Conservation (phyloP, 2,888 invertebrate genomes). For the Stenotaenia linearis region DNA sequence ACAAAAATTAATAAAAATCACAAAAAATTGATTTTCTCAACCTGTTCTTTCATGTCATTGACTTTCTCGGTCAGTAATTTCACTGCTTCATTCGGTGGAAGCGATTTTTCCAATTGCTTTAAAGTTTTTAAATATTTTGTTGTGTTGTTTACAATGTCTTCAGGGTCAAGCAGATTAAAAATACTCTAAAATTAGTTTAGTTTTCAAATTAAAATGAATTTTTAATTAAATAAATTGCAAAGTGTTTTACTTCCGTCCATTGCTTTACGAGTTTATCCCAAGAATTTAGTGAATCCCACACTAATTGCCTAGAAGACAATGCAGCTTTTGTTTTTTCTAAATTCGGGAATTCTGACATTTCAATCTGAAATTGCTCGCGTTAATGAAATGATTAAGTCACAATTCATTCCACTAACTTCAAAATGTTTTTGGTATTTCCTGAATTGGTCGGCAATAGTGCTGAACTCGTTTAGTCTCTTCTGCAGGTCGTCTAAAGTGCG, state of each 20-base stretch:
- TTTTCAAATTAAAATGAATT: neutral
- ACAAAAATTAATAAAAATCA: no score
- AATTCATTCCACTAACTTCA: constrained; percentile 54
- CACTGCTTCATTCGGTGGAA: constrained; percentile 73
- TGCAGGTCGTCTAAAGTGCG: constrained; percentile 60
- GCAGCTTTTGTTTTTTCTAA: constrained; percentile 73
- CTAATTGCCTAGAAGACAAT: constrained; percentile 67
- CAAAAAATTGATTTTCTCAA: constrained; percentile 42
- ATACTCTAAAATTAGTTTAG: constrained; percentile 46
- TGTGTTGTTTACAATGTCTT: constrained; percentile 62
- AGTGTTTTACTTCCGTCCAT: constrained; percentile 56
- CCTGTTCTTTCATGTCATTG: constrained; percentile 71
- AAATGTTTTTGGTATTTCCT: constrained; percentile 78
- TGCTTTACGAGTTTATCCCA: constrained; percentile 63
- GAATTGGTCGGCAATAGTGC: constrained; percentile 65
- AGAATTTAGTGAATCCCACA: constrained; percentile 71
- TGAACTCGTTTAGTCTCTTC: constrained; percentile 59
- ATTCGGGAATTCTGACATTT: constrained; percentile 73
- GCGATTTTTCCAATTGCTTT: constrained; percentile 72
- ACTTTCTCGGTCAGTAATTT: constrained; percentile 70
- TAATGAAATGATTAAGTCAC: neutral
- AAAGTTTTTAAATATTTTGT: constrained; percentile 65
- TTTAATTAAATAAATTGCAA: constrained; percentile 35
- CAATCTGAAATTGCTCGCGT: constrained; percentile 55
- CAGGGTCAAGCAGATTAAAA: constrained; percentile 63